Conservation (phyloP, 2,797 vertebrate species). For the Ceryle rudis region DNA sequence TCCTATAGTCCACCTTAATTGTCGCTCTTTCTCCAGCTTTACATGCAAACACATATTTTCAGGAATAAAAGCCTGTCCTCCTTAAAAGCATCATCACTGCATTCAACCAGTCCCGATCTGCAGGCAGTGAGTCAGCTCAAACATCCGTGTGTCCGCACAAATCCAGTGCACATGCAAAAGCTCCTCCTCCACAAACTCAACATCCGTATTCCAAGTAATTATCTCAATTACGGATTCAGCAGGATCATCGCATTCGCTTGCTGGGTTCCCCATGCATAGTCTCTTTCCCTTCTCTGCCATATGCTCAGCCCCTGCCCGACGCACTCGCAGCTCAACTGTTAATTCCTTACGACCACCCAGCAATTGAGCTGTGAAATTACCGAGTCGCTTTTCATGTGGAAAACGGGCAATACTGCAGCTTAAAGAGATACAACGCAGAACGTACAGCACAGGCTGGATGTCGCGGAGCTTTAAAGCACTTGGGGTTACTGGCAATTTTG, state of each 20-base stretch:
- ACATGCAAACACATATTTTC: neutral
- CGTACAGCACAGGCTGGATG: neutral
- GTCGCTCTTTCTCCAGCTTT: neutral
- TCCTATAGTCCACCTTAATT: neutral
- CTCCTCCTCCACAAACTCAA: neutral
- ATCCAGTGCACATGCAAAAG: neutral
- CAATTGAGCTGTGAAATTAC: neutral
- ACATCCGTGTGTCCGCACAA: rapidly evolving
- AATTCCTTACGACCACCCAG: neutral
- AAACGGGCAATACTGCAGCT: neutral
- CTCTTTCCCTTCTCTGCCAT: neutral
- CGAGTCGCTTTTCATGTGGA: neutral
- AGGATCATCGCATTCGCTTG: neutral
- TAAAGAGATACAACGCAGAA: neutral
- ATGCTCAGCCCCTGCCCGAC: neutral
- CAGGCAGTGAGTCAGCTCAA: neutral
- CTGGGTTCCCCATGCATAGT: neutral
- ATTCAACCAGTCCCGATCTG: rapidly evolving
- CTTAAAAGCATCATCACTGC: neutral
- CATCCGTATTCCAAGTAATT: neutral
- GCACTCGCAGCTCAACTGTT: neutral
- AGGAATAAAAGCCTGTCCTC: neutral
- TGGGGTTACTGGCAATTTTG: neutral
- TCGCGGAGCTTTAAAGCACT: neutral
- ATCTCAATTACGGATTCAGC: neutral